These are phyloP conservation scores for Probaryconus sp. DNA, from an alignment of 1,140 invertebrate species.

Conservation along the genomic window DNA sequence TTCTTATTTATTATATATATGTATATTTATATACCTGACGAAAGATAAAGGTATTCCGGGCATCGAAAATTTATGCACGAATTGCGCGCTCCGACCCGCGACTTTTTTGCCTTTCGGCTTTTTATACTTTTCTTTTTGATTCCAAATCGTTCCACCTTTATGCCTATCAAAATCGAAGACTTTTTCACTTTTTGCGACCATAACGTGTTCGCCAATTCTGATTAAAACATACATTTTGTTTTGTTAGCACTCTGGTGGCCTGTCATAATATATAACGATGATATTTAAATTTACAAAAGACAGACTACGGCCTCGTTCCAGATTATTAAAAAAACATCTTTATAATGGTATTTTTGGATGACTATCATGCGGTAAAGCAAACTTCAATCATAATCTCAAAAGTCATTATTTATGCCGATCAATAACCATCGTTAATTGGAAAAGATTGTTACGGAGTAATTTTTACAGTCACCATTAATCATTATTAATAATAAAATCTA, in stretches of 20 bases:
- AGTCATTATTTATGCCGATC: no score
- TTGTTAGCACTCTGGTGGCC: conserved; percentile 14
- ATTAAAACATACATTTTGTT: conserved; percentile 53
- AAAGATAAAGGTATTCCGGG: conserved; percentile 53
- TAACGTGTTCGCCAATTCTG: conserved; percentile 20
- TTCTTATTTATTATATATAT: conserved; percentile 56
- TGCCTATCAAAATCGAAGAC: conserved; percentile 9
- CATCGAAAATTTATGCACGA: conserved; percentile 45
- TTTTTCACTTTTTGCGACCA: conserved; percentile 19
- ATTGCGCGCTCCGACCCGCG: conserved; percentile 30
- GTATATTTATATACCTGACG: conserved; percentile 51
- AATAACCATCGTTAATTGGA: no score
- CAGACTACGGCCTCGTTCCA: background rate
- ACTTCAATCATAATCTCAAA: no score
- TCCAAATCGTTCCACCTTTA: conserved; percentile 8
- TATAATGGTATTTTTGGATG: no score
- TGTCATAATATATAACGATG: conserved; percentile 45
- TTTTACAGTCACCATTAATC: no score
- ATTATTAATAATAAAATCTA: no score
- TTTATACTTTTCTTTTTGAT: conserved; percentile 28
- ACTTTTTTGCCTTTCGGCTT: conserved; percentile 35
- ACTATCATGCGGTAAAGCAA: no score
- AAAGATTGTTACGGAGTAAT: no score
- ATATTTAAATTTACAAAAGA: conserved; percentile 34
- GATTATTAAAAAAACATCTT: background rate